Conservation (phyloP, 2,113 vertebrate genomes). For the Cyprinodon brontotheroides region DNA sequence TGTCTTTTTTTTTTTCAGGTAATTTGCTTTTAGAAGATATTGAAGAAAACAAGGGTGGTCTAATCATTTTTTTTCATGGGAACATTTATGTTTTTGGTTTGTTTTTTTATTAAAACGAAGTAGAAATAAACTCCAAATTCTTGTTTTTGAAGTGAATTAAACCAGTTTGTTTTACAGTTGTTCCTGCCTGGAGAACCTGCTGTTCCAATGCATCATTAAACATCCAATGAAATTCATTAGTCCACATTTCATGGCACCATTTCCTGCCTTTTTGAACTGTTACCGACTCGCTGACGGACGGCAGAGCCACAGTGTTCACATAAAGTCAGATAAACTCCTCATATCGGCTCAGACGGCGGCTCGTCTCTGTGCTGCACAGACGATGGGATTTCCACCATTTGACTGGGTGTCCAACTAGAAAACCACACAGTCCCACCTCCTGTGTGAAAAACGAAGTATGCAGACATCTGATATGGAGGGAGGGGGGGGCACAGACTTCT, state of each 20-base stretch:
- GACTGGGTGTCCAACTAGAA: conserved; percentile 28
- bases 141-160: not conserved
- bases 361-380: conserved; percentile 21
- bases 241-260: not conserved
- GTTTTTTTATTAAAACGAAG: not conserved
- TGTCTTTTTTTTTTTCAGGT: no score
- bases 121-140: not conserved
- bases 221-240: not conserved
- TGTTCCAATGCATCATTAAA: not conserved
- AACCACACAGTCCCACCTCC: conserved; percentile 44
- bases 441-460: conserved; percentile 61
- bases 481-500: conserved; percentile 54
- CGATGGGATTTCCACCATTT: conserved; percentile 34
- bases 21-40: no score
- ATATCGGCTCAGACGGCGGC: conserved; percentile 5
- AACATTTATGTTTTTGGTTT: no score
- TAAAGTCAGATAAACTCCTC: conserved; percentile 21
- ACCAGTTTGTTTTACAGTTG: not conserved
- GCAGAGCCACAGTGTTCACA: conserved; percentile 11
- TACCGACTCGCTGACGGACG: conserved; percentile 18
- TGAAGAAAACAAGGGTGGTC: no score
- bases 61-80: no score
- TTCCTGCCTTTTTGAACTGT: not conserved
- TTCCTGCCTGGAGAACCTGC: no score
- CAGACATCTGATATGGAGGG: conserved; percentile 58